Evolutionary conservation across 1,140 invertebrate species (phyloP), one percentile per base, ranked within the genome.

Genomic region (Lepidurus apus): DNA sequence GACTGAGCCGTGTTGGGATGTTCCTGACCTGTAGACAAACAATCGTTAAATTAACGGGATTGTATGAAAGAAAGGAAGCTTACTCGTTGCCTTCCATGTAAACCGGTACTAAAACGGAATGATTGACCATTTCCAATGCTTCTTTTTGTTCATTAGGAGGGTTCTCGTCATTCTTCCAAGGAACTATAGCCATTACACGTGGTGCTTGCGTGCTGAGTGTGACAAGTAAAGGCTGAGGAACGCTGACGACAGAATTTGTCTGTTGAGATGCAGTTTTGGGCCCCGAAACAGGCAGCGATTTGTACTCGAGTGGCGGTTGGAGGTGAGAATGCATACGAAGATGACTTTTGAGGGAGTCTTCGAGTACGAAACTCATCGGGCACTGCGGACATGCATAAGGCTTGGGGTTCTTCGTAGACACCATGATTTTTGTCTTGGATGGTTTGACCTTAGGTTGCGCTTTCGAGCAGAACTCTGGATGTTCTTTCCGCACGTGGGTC

Each of bases 231-330:
- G 53, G 53, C 21, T 13, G 21, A 65, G 53, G 21, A 7, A 5
- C 13, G 53, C 10, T 65, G 53, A 65, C n/a, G 53, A 4, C 53
- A n/a, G 53, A 65, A 65, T 7, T 65, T 17, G 53, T 65, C 7
- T 13, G 53, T 3, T 65, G 8, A 21, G 9, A 7, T 7, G 53
- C 17, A 17, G 53, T 17, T 65, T 65, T 65, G 9, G 53, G 53
- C 8, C 17, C 53, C 13, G 53, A 21, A 17, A 21, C 4, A 65
- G 53, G 53, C 17, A 65, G 17, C n/a, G 53, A n/a, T 65, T 65
- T 65, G 21, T 65, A 65, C 13, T 65, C 17, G 21, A 17, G 6
- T 13, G 53, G 83, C 88, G 89, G 82, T 86, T 43, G 75, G 24
- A 45, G 24, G 9, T 77, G 43, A 7, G 24, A 11, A 77, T 77